phyloP scores from a whole-genome alignment of 2,113 vertebrate species.

The Cyphomyrus discorhynchus region DNA sequence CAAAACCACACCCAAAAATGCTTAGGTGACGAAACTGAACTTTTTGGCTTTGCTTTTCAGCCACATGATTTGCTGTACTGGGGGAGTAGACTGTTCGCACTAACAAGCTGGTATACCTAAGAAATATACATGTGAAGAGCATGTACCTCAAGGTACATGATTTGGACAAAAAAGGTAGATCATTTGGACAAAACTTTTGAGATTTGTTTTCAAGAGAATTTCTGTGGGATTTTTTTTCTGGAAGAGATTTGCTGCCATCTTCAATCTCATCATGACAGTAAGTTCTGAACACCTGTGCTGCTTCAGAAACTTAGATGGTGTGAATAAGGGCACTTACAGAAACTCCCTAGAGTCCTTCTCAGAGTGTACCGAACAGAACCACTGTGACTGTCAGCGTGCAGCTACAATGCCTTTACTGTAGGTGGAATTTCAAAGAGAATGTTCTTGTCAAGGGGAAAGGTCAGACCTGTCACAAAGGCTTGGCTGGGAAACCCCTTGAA shows the following conservation, averaged over 20 bases:
- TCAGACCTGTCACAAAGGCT: constrained; percentile 29
- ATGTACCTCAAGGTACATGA: too few species aligned
- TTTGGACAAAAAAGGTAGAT: too few species aligned
- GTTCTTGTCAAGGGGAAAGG: constrained; percentile 39
- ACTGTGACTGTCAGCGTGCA: not conserved
- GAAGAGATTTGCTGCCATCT: not conserved
- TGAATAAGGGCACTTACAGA: not conserved
- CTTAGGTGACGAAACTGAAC: not conserved
- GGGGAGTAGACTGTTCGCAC: not conserved
- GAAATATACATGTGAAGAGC: not conserved
- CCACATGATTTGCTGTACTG: not conserved
- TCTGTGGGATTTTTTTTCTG: not conserved
- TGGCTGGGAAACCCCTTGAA: constrained; percentile 44
- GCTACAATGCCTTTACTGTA: not conserved
- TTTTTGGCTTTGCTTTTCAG: not conserved
- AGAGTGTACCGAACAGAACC: not conserved
- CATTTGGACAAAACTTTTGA: not conserved
- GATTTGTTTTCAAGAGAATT: not conserved
- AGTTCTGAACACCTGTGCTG: not conserved
- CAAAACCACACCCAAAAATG: not conserved
- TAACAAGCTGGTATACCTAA: not conserved
- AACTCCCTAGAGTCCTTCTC: not conserved
- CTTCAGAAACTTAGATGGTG: not conserved
- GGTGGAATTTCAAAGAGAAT: constrained; percentile 39
- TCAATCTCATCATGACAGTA: not conserved